Conservation (phyloP, 2,113 vertebrate genomes). For the Macrotis lagotis region DNA sequence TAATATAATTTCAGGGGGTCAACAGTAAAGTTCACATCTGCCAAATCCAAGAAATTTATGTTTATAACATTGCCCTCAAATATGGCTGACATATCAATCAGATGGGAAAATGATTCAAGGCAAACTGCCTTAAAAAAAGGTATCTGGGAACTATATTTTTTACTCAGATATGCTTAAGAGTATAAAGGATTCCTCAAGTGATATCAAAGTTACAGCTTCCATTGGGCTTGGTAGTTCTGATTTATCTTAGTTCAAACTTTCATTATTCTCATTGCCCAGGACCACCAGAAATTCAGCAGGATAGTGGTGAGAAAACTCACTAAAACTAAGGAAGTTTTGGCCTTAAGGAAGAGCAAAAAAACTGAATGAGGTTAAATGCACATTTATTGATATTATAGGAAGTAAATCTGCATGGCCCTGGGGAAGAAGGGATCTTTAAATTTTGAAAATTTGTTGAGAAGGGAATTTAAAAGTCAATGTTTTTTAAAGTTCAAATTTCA, state of each 20-base stretch:
- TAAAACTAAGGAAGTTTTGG: no score
- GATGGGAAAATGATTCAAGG: background rate
- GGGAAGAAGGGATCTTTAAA: no score
- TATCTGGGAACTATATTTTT: background rate
- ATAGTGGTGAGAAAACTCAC: no score
- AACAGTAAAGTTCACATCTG: background rate
- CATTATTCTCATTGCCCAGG: background rate
- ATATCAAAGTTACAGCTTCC: background rate
- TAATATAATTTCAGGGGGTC: background rate
- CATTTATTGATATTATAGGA: no score
- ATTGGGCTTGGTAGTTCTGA: background rate
- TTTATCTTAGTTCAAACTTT: background rate
- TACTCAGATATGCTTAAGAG: background rate
- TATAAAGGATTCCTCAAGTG: background rate
- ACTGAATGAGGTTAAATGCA: no score
- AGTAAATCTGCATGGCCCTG: no score
- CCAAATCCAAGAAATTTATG: background rate
- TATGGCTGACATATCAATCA: background rate
- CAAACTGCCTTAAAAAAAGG: background rate
- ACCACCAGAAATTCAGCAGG: background rate
- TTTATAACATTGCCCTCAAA: background rate
- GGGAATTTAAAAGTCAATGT: no score
- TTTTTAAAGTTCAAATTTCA: no score
- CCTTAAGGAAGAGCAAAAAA: no score
- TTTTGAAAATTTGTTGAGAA: no score